These are phyloP conservation scores for Mastomys natalensis DNA, from an alignment of 2,113 vertebrate species.

Conservation along the genomic window DNA sequence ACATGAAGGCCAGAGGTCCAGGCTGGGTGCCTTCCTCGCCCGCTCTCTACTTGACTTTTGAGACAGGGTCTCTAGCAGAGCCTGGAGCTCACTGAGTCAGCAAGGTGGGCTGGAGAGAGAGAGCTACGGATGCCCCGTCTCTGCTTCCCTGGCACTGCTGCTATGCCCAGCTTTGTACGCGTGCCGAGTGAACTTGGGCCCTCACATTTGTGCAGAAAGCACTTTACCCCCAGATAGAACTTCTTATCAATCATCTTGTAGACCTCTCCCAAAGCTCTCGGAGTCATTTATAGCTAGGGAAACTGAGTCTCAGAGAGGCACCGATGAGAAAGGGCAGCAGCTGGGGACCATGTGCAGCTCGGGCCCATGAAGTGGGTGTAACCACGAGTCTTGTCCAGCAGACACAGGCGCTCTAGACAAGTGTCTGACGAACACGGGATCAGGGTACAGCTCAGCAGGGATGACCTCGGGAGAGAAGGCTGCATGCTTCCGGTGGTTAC, in stretches of 20 bases:
- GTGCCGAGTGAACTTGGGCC: background rate
- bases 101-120: background rate
- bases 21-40: background rate
- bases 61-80: background rate
- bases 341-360: background rate
- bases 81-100: background rate
- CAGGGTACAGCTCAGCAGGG: background rate
- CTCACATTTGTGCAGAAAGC: background rate
- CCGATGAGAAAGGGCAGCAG: background rate
- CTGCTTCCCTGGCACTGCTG: background rate
- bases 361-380: no score
- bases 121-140: background rate
- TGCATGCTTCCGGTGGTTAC: background rate
- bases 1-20: background rate
- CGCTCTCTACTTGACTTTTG: background rate
- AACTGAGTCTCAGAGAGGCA: constrained; percentile 6
- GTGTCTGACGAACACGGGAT: background rate
- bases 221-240: background rate
- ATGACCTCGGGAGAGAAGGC: background rate
- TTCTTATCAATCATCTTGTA: background rate
- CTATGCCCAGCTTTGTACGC: no score
- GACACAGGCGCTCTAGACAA: background rate
- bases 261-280: background rate
- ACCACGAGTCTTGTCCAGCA: background rate
- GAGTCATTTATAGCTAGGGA: background rate